Evolutionary conservation across 2,888 invertebrate species (phyloP), one percentile per base, ranked within the genome.

Genomic region (Caradrina kadenii): DNA sequence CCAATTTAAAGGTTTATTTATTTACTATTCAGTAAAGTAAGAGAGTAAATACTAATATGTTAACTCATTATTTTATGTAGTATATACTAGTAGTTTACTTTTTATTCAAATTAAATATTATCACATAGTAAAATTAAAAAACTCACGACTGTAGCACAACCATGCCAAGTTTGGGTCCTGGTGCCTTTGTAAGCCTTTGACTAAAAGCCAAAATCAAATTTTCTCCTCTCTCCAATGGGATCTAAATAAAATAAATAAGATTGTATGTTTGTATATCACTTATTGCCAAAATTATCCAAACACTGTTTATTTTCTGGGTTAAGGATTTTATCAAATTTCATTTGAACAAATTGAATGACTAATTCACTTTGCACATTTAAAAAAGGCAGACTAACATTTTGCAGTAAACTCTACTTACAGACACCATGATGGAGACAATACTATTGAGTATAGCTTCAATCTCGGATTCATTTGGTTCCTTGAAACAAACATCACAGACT

Each of bases 401-500:
- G 0, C 4, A 58, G 13, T 15, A 4, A 17, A 52, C 49, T 19
- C 1, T 86, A 94, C 95, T 96, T 94, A 98, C 98, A 85, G 98
- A 97, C 72, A 99, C 98, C 97, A 99, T 97, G 81, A 99, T 98
- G 8, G 99, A 99, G 5, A 99, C 99, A 93, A 99, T 99, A 91
- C 99, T 99, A 95, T 99, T 99, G 15, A 99, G 96, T 64, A 99
- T 98, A 85, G 98, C 98, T 96, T 99, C 99, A 85, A 99, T 98
- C 90, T 99, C 99, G 19, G 96, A 91, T 91, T 98, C 98, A 89
- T 97, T 98, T 11, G 97, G 97, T 88, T 98, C 98, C 87, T 98
- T 98, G 94, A 99, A 99, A 91, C 99, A 98, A 56, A 98, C 97
- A 93, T 99, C 99, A 90, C 99, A 99, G 11, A 99, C 99, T 65